phyloP scores from a whole-genome alignment of 35 echinoderm and acorn worm genomes.

The Stichopus chloronotus region DNA sequence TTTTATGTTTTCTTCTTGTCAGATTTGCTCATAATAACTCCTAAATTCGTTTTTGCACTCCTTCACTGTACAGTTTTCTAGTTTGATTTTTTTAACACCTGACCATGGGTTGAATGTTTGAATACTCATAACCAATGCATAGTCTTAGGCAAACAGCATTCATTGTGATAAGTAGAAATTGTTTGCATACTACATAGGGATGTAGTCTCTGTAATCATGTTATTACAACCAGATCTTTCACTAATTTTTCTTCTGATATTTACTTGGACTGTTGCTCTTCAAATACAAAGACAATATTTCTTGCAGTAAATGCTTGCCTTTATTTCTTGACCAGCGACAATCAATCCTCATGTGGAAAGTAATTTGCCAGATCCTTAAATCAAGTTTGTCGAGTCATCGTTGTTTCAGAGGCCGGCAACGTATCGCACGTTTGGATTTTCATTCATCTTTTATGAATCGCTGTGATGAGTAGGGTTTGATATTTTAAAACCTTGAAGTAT shows the following conservation, averaged over 20 bases:
- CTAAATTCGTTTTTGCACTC: not conserved
- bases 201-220: not conserved
- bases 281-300: not conserved
- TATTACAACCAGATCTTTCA: conserved; percentile 1
- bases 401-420: too few species aligned
- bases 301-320: not conserved
- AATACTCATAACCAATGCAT: not conserved
- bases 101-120: not conserved
- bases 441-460: too few species aligned
- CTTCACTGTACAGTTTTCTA: not conserved
- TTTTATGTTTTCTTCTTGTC: not conserved
- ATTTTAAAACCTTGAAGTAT: too few species aligned
- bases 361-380: too few species aligned
- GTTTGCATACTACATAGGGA: not conserved
- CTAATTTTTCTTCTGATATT: not conserved
- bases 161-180: not conserved
- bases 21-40: not conserved
- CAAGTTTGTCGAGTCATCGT: too few species aligned
- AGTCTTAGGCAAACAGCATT: not conserved
- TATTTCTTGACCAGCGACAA: not conserved
- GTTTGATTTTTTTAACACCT: not conserved
- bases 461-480: too few species aligned
- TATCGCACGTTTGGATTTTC: too few species aligned
- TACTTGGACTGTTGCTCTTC: too few species aligned
- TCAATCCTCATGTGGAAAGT: too few species aligned